phyloP scores from a whole-genome alignment of 2,888 invertebrate genomes.

The Thereva unica region DNA sequence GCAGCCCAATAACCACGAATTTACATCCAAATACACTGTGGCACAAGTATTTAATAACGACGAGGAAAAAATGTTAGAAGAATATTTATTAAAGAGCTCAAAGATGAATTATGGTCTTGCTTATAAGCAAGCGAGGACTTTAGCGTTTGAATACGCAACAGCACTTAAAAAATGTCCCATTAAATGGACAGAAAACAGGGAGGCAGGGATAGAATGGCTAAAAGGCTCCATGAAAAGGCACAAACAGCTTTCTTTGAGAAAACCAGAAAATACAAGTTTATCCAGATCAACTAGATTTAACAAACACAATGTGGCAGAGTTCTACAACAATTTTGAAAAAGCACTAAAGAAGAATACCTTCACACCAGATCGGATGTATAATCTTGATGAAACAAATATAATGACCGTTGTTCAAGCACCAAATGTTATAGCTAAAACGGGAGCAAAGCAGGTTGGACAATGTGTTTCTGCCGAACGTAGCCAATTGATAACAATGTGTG shows the following conservation, averaged over 20 bases:
- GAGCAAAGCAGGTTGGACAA: constrained; percentile 44
- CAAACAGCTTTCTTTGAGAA: constrained; percentile 28
- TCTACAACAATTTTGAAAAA: constrained; percentile 42
- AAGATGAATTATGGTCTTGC: constrained; percentile 40
- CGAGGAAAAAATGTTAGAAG: constrained; percentile 38
- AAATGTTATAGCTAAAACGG: constrained; percentile 42
- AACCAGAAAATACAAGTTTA: too few species aligned
- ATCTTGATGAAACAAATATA: constrained; percentile 43
- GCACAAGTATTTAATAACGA: constrained; percentile 39
- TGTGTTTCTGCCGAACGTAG: constrained; percentile 46
- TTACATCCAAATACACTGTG: constrained; percentile 40
- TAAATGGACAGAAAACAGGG: too few species aligned
- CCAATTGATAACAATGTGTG: constrained; percentile 44
- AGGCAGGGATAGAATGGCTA: constrained; percentile 41
- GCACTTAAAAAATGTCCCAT: too few species aligned
- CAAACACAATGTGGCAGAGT: constrained; percentile 40
- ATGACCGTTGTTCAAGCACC: constrained; percentile 42
- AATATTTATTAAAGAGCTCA: constrained; percentile 39
- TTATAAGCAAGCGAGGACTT: constrained; percentile 36
- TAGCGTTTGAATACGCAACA: constrained; percentile 38
- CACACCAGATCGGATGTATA: constrained; percentile 40
- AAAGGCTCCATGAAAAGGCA: constrained; percentile 43
- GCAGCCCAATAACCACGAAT: constrained; percentile 35
- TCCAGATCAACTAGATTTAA: constrained; percentile 31
- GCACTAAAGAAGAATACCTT: constrained; percentile 41